Percentiles rank a stretch among this genome's conserved stretches.
Conservation (phyloP, 2,113 vertebrate species). For the Ia io region DNA sequence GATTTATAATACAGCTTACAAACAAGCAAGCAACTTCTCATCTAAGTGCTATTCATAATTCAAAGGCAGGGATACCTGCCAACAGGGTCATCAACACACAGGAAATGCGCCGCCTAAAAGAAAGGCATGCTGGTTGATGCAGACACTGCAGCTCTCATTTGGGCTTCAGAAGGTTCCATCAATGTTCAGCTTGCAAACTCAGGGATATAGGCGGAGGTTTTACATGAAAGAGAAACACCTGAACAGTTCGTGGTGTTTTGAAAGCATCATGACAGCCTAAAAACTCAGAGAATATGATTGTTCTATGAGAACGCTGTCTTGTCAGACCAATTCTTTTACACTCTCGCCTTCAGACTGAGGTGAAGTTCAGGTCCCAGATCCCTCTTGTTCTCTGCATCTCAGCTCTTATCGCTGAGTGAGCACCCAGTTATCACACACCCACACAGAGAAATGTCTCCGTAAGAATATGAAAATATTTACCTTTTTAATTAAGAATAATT, state of each 20-base stretch:
- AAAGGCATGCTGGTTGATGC: neutral
- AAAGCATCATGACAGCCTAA: neutral
- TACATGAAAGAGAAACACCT: neutral
- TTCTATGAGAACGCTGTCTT: neutral
- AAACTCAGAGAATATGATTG: neutral
- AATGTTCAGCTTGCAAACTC: neutral
- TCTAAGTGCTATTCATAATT: neutral
- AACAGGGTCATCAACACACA: neutral
- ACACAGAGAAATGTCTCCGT: neutral
- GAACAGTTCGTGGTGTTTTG: neutral
- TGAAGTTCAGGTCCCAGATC: neutral
- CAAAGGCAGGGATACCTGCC: neutral
- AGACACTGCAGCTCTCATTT: neutral
- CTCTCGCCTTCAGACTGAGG: neutral
- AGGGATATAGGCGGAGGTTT: neutral
- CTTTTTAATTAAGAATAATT: neutral
- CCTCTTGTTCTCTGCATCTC: neutral
- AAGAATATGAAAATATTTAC: neutral
- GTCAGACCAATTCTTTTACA: neutral
- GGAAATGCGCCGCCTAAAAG: slow-evolving; percentile 16
- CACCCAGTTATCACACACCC: neutral
- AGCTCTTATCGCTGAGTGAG: neutral
- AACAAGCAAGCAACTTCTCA: neutral
- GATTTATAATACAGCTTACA: neutral
- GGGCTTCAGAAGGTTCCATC: neutral